Percentiles rank a stretch among this genome's conserved stretches.
Conservation (phyloP, 2,888 invertebrate species). For the Yponomeuta plumbellus region DNA sequence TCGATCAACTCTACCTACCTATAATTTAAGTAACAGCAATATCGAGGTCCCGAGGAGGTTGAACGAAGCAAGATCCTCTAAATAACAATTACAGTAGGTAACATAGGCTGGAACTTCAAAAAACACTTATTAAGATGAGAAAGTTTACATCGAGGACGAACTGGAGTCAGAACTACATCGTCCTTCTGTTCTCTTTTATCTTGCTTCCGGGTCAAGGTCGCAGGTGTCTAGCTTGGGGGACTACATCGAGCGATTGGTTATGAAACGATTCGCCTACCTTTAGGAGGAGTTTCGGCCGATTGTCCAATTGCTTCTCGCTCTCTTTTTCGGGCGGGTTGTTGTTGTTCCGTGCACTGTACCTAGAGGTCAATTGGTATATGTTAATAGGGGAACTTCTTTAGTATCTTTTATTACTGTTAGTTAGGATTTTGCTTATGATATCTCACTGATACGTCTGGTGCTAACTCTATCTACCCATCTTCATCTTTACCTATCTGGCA, state of each 20-base stretch:
- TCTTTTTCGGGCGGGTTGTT: conserved; percentile 38
- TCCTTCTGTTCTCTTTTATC: background rate
- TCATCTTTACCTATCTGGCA: too few relatives aligned
- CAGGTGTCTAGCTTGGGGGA: background rate
- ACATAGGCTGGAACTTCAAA: too few relatives aligned
- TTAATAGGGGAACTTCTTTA: background rate
- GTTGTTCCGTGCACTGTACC: conserved; percentile 34
- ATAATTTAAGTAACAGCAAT: too few relatives aligned
- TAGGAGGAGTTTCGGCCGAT: conserved; percentile 77
- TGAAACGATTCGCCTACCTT: conserved; percentile 41
- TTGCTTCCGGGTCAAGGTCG: background rate
- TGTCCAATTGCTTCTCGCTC: conserved; percentile 75
- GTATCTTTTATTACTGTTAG: too few relatives aligned
- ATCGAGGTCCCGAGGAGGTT: too few relatives aligned
- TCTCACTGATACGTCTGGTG: background rate
- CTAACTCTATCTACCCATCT: background rate
- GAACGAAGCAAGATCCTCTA: too few relatives aligned
- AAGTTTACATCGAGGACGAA: too few relatives aligned
- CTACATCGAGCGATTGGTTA: background rate
- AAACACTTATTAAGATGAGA: too few relatives aligned
- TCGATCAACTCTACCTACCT: too few relatives aligned
- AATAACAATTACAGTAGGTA: too few relatives aligned
- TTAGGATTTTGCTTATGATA: background rate
- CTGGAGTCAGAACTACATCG: background rate
- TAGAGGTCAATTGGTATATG: background rate